These are phyloP conservation scores for Rhinichthys klamathensis DNA, from an alignment of 2,113 vertebrate species.

Conservation along the genomic window DNA sequence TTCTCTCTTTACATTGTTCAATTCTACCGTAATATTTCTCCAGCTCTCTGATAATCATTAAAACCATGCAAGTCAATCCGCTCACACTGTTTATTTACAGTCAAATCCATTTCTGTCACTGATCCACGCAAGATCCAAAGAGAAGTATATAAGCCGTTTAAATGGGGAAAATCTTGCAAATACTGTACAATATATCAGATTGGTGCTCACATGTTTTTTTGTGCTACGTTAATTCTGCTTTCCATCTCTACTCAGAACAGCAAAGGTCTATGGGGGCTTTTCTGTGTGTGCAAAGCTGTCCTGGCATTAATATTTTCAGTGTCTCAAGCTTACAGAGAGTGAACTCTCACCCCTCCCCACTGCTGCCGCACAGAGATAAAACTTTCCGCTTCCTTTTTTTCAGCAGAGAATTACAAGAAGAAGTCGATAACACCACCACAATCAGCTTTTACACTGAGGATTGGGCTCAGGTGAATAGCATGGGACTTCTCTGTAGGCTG, in stretches of 20 bases:
- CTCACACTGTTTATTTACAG: constrained; percentile 21
- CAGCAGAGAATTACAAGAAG: constrained; percentile 76
- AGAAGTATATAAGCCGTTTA: constrained; percentile 28
- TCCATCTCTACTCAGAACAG: constrained; percentile 4
- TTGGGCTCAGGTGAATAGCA: constrained; percentile 69
- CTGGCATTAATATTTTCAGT: constrained; percentile 62
- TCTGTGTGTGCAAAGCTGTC: constrained; percentile 49
- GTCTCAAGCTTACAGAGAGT: constrained; percentile 69
- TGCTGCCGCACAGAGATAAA: constrained; percentile 77
- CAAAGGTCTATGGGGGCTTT: constrained; percentile 12
- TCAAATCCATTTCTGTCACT: constrained; percentile 10
- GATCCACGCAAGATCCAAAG: not conserved
- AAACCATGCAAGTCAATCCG: constrained; percentile 26
- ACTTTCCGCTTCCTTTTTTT: constrained; percentile 68
- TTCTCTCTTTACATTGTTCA: constrained; percentile 16
- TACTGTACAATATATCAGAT: constrained; percentile 24
- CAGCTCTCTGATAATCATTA: constrained; percentile 33
- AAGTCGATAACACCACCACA: constrained; percentile 79
- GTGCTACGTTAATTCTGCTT: constrained; percentile 22
- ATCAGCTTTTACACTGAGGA: constrained; percentile 75
- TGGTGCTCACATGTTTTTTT: constrained; percentile 21
- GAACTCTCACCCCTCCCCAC: constrained; percentile 70
- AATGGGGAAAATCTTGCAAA: constrained; percentile 24
- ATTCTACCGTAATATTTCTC: constrained; percentile 6
- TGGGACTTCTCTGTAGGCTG: constrained; percentile 74